Evolutionary conservation across 2,888 invertebrate species (phyloP).

Genomic region (Rhingia campestris): DNA sequence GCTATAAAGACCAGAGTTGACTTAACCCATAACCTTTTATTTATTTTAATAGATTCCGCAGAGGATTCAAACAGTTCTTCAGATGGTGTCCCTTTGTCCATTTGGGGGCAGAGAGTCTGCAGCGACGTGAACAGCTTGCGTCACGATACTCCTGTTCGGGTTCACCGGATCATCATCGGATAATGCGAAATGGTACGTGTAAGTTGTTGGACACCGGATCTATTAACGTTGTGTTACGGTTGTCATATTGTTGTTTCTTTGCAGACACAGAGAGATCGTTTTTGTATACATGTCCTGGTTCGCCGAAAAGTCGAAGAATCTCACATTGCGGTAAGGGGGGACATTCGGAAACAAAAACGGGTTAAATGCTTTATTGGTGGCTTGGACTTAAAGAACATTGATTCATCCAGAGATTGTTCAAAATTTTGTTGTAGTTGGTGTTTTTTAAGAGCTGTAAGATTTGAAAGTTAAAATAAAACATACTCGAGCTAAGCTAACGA

Average conservation of each 20-base stretch:
- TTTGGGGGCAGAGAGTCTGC: slow-evolving; percentile 87
- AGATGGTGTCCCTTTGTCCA: slow-evolving; percentile 92
- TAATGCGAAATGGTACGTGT: slow-evolving; percentile 87
- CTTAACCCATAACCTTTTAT: background rate
- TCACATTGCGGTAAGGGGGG: slow-evolving; percentile 80
- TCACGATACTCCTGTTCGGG: slow-evolving; percentile 91
- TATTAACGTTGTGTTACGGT: background rate
- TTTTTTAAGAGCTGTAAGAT: no score
- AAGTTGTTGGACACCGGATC: slow-evolving; percentile 1
- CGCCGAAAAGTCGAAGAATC: slow-evolving; percentile 80
- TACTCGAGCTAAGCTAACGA: no score
- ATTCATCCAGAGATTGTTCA: no score
- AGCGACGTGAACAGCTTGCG: slow-evolving; percentile 89
- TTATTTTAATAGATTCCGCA: slow-evolving; percentile 89
- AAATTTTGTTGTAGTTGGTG: no score
- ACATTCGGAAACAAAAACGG: background rate
- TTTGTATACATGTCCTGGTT: slow-evolving; percentile 81
- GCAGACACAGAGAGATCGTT: slow-evolving; percentile 82
- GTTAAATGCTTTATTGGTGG: background rate
- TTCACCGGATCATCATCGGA: slow-evolving; percentile 88
- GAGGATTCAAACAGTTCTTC: slow-evolving; percentile 96
- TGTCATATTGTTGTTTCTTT: slow-evolving; percentile 34
- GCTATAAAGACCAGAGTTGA: no score
- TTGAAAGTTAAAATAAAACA: no score
- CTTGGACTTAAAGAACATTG: background rate